These are phyloP conservation scores for Onchidella celtica DNA, from an alignment of 2,888 invertebrate species.

Conservation along the genomic window DNA sequence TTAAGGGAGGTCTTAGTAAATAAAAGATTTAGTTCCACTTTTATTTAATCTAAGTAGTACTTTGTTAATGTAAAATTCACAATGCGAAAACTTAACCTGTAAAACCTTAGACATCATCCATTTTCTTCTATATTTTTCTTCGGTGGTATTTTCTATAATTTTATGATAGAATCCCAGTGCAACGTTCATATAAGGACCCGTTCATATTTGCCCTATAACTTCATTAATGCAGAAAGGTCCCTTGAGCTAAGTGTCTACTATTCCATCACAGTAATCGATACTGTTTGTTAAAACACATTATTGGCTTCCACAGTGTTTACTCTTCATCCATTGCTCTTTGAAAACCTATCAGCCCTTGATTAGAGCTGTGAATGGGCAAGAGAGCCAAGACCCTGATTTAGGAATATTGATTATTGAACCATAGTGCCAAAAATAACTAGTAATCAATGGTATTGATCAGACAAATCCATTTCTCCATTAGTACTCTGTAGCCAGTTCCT, in stretches of 20 bases:
- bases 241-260: neutral
- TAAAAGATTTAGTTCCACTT: too few species aligned
- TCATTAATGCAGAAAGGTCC: too few species aligned
- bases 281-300: neutral
- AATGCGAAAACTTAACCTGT: too few species aligned
- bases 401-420: constrained; percentile 20
- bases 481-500: neutral
- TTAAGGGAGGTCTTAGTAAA: too few species aligned
- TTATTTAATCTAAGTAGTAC: too few species aligned
- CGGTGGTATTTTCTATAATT: too few species aligned
- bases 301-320: neutral
- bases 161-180: too few species aligned
- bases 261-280: constrained; percentile 25
- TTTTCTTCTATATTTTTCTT: too few species aligned
- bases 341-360: neutral
- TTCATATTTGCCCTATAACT: too few species aligned
- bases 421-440: constrained; percentile 3
- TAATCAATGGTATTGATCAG: neutral
- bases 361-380: constrained; percentile 8
- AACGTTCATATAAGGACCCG: too few species aligned
- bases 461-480: neutral
- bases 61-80: too few species aligned
- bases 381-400: neutral
- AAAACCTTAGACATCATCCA: too few species aligned
- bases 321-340: neutral